phyloP scores from a whole-genome alignment of 1,140 invertebrate genomes.

The Dreissena rostriformis region DNA sequence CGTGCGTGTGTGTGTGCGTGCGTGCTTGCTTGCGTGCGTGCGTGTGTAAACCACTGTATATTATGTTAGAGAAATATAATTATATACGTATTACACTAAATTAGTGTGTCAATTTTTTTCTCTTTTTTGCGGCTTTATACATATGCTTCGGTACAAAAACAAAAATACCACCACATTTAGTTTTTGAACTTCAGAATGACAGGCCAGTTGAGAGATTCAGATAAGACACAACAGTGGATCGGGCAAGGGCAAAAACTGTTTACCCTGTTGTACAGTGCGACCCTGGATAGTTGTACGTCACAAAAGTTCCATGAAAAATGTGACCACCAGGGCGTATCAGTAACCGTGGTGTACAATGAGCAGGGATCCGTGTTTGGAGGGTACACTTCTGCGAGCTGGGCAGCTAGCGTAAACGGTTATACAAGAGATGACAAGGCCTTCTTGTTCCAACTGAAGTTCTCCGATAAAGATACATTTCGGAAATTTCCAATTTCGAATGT shows the following conservation, averaged over 20 bases:
- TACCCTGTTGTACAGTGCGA: slow-evolving; percentile 33
- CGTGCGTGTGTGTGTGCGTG: no score
- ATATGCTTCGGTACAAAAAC: no score
- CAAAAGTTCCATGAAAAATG: background rate
- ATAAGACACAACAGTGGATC: background rate
- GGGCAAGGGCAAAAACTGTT: background rate
- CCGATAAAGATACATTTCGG: background rate
- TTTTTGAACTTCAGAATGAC: background rate
- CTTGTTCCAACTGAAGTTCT: slow-evolving; percentile 46
- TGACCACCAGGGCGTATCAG: background rate
- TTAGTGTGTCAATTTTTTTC: no score
- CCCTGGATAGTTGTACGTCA: background rate
- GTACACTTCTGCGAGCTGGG: background rate
- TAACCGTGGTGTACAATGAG: background rate
- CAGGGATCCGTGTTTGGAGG: background rate
- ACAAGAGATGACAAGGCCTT: slow-evolving; percentile 31
- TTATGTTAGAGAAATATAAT: no score
- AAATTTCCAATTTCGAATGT: background rate
- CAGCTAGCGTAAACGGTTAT: no score
- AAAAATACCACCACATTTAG: no score
- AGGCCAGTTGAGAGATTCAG: background rate
- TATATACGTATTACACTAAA: no score
- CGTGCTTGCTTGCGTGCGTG: no score
- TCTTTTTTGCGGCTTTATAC: no score
- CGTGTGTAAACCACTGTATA: no score